Evolutionary conservation across 2,888 invertebrate genomes (phyloP).

Genomic region (Drosophila lacicola): DNA sequence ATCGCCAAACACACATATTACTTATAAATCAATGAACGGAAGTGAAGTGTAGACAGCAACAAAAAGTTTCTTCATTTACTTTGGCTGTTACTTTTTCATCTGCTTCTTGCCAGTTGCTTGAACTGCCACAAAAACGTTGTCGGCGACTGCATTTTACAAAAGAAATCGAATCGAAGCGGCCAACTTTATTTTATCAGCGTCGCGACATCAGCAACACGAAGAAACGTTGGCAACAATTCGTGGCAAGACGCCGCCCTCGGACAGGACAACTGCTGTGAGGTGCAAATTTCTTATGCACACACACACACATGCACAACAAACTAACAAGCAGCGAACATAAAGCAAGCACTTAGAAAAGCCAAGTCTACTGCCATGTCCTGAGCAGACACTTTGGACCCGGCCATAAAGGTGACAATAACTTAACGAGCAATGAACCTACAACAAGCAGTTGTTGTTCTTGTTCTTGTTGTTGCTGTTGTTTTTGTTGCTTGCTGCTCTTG

Average conservation of each 20-base stretch:
- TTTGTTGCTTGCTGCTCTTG: constrained; percentile 41
- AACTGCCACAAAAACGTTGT: constrained; percentile 30
- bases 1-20: constrained; percentile 20
- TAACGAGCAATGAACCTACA: constrained; percentile 82
- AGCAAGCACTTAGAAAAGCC: constrained; percentile 66
- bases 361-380: constrained; percentile 78
- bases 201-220: constrained; percentile 56
- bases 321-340: constrained; percentile 51
- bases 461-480: constrained; percentile 24
- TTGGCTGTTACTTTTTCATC: neutral
- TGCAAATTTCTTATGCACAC: constrained; percentile 65
- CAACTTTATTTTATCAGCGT: constrained; percentile 55
- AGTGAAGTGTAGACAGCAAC: constrained; percentile 46
- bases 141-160: constrained; percentile 41
- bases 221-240: constrained; percentile 25
- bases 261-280: constrained; percentile 48
- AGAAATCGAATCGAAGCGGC: constrained; percentile 46
- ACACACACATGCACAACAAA: constrained; percentile 15
- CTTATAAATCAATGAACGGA: constrained; percentile 56
- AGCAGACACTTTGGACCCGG: constrained; percentile 63
- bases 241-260: constrained; percentile 35
- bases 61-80: constrained; percentile 26
- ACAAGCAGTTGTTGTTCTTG: constrained; percentile 31
- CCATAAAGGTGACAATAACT: constrained; percentile 83
- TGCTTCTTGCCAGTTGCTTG: constrained; percentile 23